These are phyloP conservation scores for Brachyalestes nurse DNA, from an alignment of 2,797 vertebrate genomes.

Conservation along the genomic window DNA sequence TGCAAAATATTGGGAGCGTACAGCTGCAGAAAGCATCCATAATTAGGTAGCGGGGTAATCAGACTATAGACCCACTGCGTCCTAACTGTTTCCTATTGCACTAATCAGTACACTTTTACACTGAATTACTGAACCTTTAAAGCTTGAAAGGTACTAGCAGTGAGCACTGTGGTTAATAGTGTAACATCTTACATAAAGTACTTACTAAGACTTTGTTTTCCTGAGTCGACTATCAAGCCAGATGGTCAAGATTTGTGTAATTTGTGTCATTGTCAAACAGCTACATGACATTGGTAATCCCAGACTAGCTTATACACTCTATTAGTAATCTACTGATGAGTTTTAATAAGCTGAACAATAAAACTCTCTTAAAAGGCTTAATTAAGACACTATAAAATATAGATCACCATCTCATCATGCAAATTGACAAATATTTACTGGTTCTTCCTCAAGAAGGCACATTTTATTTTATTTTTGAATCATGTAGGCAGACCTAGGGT, in stretches of 20 bases:
- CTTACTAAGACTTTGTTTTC: not conserved
- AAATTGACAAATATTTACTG: not conserved
- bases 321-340: too few species aligned
- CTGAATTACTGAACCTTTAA: not conserved
- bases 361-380: too few species aligned
- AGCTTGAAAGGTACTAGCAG: not conserved
- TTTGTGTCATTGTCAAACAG: not conserved
- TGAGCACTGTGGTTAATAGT: not conserved
- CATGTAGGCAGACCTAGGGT: not conserved
- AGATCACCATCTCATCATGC: not conserved
- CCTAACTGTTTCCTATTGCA: not conserved
- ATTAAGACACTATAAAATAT: not conserved
- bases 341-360: too few species aligned
- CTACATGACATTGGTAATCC: not conserved
- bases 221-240: not conserved
- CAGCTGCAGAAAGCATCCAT: conserved; percentile 3
- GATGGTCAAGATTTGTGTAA: not conserved
- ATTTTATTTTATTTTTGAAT: not conserved
- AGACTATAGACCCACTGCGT: conserved; percentile 13
- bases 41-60: not conserved
- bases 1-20: not conserved
- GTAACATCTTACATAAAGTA: not conserved
- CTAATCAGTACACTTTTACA: not conserved
- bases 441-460: too few species aligned
- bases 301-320: too few species aligned